A percentile compares a stretch with the other conserved stretches of the same genome.
phyloP scores from a whole-genome alignment of 2,113 vertebrate genomes.

The Dipodomys merriami region DNA sequence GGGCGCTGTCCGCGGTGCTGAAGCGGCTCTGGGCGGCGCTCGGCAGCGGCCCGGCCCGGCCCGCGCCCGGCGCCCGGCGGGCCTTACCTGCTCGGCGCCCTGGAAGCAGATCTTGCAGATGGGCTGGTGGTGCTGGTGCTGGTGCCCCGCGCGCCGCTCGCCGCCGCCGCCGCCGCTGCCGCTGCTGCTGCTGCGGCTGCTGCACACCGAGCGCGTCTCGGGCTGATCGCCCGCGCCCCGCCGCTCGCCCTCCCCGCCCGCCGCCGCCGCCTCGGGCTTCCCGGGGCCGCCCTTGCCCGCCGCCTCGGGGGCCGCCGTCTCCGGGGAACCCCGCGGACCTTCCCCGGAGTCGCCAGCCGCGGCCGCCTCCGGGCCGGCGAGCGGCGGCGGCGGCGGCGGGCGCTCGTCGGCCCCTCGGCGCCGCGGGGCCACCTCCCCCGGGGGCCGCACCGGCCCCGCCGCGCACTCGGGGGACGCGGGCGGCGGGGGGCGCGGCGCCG shows the following conservation, averaged over 20 bases:
- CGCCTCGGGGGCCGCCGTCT: conserved; percentile 18
- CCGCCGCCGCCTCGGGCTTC: conserved; percentile 62
- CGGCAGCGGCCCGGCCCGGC: background rate
- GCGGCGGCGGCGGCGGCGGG: conserved; percentile 30
- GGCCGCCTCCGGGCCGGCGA: conserved; percentile 35
- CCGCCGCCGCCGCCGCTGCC: conserved; percentile 85
- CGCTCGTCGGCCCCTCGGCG: conserved; percentile 41
- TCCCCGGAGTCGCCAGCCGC: conserved; percentile 63
- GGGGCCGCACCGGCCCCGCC: background rate
- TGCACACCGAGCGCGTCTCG: conserved; percentile 85
- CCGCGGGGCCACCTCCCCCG: conserved; percentile 30
- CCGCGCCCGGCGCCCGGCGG: background rate
- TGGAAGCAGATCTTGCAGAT: conserved; percentile 97
- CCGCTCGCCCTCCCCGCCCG: conserved; percentile 61
- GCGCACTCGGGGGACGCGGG: conserved; percentile 19
- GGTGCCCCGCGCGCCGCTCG: conserved; percentile 83
- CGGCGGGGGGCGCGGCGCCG: conserved; percentile 25
- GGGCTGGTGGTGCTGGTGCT: conserved; percentile 90
- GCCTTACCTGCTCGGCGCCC: conserved; percentile 93
- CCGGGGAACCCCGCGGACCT: conserved; percentile 50
- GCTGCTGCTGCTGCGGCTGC: conserved; percentile 91
- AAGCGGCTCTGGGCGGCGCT: background rate
- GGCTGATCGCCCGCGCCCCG: conserved; percentile 57
- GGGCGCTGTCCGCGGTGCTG: conserved; percentile 85
- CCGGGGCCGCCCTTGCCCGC: conserved; percentile 45